phyloP scores from a whole-genome alignment of 2,113 vertebrate genomes.

The Leptodactylus fuscus region DNA sequence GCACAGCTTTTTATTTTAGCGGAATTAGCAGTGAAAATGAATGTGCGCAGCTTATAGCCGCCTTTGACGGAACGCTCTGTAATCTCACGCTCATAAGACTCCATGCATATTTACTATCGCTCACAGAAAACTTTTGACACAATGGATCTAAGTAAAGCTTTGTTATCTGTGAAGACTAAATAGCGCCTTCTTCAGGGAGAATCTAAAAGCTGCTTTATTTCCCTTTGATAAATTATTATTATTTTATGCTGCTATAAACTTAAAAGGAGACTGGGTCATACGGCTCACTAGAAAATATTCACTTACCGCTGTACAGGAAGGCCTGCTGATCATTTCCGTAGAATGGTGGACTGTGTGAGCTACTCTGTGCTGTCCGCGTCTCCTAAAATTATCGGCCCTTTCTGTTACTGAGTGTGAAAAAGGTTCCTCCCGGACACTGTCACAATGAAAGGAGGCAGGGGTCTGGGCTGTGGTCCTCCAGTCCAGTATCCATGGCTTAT shows the following conservation, averaged over 20 bases:
- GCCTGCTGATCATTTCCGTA: neutral
- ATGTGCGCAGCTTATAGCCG: neutral
- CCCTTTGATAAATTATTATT: neutral
- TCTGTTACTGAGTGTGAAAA: no score
- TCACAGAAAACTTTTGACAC: conserved; percentile 15
- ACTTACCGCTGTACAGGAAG: neutral
- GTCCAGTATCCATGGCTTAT: no score
- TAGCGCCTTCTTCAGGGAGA: conserved; percentile 1
- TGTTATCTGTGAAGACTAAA: conserved; percentile 32
- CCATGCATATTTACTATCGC: conserved; percentile 36
- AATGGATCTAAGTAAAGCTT: neutral
- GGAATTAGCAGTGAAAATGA: conserved; percentile 42
- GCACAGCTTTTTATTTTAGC: conserved; percentile 44
- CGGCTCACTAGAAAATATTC: neutral
- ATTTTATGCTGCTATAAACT: neutral
- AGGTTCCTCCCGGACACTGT: no score
- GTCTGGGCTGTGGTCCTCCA: no score
- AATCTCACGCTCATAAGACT: conserved; percentile 40
- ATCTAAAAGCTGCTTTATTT: neutral
- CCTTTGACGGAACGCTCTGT: neutral
- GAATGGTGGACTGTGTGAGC: neutral
- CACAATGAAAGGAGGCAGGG: no score
- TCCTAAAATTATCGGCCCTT: no score
- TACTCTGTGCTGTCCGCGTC: neutral
- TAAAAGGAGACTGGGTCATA: neutral